Percentiles rank a stretch among this genome's conserved stretches.
Evolutionary conservation across 2,113 vertebrate species (phyloP).

Genomic region (Chauna torquata): DNA sequence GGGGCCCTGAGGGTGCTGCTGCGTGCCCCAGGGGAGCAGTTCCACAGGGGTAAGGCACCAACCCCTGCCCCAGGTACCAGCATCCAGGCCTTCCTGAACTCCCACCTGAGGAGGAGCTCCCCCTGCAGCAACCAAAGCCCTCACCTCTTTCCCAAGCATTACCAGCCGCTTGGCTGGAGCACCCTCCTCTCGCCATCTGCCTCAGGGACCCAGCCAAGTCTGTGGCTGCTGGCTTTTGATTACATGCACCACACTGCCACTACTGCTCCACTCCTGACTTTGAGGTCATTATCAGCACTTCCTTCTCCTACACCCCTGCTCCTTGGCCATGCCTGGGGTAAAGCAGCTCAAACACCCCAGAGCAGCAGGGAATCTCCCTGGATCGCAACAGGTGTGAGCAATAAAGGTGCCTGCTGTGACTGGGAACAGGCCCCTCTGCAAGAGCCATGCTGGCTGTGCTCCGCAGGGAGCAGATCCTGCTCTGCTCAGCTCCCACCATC

Average conservation of each 20-base stretch:
- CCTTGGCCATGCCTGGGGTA: neutral
- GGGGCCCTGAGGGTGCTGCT: neutral
- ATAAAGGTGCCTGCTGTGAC: too few species aligned
- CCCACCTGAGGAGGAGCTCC: neutral
- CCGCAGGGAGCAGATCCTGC: neutral
- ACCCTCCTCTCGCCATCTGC: neutral
- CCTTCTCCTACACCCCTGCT: neutral
- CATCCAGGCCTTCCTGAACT: neutral
- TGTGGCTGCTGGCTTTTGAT: neutral
- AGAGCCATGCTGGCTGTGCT: neutral
- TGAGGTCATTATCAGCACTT: neutral
- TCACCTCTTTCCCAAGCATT: neutral
- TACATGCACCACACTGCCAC: fast-evolving
- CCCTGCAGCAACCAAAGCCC: neutral
- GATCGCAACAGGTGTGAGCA: neutral
- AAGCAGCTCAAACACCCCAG: neutral
- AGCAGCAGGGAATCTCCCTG: neutral
- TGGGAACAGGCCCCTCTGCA: neutral
- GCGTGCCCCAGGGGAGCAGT: neutral
- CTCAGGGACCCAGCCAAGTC: neutral
- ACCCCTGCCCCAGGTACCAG: neutral
- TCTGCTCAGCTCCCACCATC: too few species aligned
- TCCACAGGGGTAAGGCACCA: fast-evolving
- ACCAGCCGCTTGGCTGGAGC: neutral
- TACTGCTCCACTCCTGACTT: neutral